A percentile compares a stretch with the other conserved stretches of the same genome.
These are phyloP conservation scores for Okapia johnstoni DNA, from an alignment of 2,113 vertebrate genomes.

Conservation along the genomic window DNA sequence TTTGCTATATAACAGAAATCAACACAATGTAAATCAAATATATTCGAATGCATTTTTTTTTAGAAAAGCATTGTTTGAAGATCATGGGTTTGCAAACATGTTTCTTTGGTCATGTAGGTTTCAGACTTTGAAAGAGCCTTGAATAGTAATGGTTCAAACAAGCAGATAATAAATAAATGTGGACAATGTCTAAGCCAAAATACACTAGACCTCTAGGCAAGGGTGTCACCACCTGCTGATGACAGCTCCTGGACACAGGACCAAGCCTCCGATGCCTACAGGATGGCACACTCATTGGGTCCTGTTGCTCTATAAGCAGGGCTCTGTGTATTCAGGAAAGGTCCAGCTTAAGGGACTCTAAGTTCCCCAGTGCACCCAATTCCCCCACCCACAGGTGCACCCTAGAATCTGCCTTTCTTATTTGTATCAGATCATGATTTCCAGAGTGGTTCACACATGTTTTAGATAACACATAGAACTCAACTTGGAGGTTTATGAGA, in stretches of 20 bases:
- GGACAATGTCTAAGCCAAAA: background rate
- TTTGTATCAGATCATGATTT: background rate
- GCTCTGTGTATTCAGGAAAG: background rate
- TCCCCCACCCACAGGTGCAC: background rate
- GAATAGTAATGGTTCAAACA: background rate
- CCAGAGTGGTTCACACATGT: background rate
- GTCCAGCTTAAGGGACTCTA: background rate
- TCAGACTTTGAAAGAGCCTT: background rate
- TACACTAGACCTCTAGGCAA: background rate
- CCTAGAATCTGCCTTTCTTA: background rate
- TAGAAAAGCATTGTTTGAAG: background rate
- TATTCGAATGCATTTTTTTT: background rate
- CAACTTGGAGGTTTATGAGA: background rate
- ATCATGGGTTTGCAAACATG: background rate
- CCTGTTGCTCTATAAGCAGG: no score
- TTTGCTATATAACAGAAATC: background rate
- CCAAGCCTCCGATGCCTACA: fast-evolving
- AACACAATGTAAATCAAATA: background rate
- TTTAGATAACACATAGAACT: background rate
- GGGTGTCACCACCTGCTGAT: background rate
- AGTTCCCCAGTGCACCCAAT: background rate
- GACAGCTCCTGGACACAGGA: no score
- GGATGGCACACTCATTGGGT: fast-evolving
- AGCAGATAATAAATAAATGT: background rate
- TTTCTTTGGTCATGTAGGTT: background rate